Conservation (phyloP, 2,113 vertebrate genomes). For the Tapirus terrestris region DNA sequence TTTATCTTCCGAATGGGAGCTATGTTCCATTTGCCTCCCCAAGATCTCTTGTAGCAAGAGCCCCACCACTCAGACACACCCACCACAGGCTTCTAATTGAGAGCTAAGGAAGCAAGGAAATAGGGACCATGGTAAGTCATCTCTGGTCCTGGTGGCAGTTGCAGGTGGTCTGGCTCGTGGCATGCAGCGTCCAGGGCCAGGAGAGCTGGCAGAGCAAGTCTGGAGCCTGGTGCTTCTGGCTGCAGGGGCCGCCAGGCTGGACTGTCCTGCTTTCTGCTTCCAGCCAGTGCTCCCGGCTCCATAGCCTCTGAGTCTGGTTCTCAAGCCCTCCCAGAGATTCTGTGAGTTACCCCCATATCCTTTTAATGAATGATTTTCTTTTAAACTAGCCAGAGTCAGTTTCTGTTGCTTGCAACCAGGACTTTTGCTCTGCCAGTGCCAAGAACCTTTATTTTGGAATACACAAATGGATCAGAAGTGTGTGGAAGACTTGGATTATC, state of each 20-base stretch:
- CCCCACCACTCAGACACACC: background rate
- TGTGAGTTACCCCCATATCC: background rate
- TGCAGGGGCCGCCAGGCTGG: background rate
- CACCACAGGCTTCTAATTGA: background rate
- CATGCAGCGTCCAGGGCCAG: background rate
- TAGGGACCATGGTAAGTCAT: background rate
- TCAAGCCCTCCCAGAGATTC: background rate
- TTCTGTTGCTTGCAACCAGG: background rate
- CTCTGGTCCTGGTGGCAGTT: background rate
- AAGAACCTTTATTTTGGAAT: background rate
- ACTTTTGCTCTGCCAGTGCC: background rate
- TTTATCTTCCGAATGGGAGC: background rate
- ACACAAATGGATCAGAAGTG: background rate
- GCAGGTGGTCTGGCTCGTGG: background rate
- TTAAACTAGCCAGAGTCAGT: background rate
- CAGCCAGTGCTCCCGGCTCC: background rate
- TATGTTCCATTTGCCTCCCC: background rate
- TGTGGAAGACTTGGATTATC: background rate
- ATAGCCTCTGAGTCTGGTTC: background rate
- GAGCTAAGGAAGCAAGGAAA: background rate
- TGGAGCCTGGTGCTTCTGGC: background rate
- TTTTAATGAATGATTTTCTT: conserved; percentile 17
- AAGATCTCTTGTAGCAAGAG: background rate
- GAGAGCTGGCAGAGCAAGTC: background rate
- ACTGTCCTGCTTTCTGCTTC: background rate